Evolutionary conservation across 2,797 vertebrate genomes (phyloP).

Genomic region (Hybognathus amarus): DNA sequence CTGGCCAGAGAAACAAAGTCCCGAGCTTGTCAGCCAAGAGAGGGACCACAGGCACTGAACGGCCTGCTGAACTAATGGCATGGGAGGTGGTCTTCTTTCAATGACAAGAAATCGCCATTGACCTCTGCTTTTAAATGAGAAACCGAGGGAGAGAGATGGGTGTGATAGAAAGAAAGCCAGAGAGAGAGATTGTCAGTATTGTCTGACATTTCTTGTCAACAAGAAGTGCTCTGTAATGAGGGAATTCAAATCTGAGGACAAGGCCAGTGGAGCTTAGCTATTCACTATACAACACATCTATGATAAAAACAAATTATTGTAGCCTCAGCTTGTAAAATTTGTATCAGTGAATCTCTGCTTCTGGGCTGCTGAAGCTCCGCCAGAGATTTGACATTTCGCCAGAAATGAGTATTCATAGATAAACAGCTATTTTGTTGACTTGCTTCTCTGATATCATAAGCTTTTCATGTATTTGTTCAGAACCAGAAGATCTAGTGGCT

Average conservation of each 20-base stretch:
- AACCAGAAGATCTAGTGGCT: not conserved
- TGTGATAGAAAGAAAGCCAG: not conserved
- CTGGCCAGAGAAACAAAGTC: not conserved
- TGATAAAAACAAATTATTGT: slow-evolving; percentile 30
- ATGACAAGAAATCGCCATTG: slow-evolving; percentile 55
- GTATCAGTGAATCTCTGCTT: slow-evolving; percentile 10
- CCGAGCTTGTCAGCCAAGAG: slow-evolving; percentile 33
- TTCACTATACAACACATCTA: not conserved
- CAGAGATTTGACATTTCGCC: slow-evolving; percentile 21
- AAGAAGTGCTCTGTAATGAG: slow-evolving; percentile 26
- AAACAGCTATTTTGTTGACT: slow-evolving; percentile 37
- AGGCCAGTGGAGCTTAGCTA: not conserved
- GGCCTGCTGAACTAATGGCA: slow-evolving; percentile 28
- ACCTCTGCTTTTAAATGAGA: slow-evolving; percentile 40
- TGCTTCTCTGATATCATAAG: not conserved
- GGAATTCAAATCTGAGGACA: not conserved
- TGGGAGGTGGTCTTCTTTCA: slow-evolving; percentile 38
- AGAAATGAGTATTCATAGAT: slow-evolving; percentile 31
- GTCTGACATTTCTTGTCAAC: not conserved
- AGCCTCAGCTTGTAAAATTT: slow-evolving; percentile 25
- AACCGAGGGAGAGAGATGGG: not conserved
- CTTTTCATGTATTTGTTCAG: slow-evolving; percentile 13
- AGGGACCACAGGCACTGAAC: slow-evolving; percentile 11
- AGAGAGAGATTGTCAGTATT: slow-evolving; percentile 3
- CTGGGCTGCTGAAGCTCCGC: slow-evolving; percentile 8